These are phyloP conservation scores for Acutogordius australiensis DNA, from an alignment of 2,888 invertebrate species.

Conservation along the genomic window DNA sequence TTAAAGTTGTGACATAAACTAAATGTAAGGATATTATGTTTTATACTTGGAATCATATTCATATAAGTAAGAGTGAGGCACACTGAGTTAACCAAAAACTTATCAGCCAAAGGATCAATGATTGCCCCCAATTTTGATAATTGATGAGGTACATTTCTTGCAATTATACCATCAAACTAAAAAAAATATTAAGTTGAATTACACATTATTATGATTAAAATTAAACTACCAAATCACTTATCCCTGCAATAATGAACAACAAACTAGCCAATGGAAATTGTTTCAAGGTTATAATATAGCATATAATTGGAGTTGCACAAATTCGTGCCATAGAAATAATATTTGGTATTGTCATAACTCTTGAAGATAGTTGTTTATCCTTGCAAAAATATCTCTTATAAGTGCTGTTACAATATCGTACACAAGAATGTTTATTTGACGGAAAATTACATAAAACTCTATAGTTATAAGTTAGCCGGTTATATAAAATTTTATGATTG, in stretches of 20 bases:
- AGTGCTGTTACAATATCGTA: too few species aligned
- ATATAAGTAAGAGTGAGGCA: not conserved
- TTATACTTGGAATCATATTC: not conserved
- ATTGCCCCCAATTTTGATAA: not conserved
- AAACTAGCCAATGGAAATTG: not conserved
- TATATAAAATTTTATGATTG: too few species aligned
- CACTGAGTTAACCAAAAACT: not conserved
- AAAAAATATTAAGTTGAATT: not conserved
- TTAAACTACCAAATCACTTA: not conserved
- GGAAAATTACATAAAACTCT: too few species aligned
- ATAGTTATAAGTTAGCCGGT: too few species aligned
- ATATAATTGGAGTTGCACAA: conserved; percentile 4
- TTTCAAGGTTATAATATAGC: not conserved
- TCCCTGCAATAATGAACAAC: not conserved
- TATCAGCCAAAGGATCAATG: conserved; percentile 10
- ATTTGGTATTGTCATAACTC: conserved; percentile 1
- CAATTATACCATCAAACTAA: conserved; percentile 11
- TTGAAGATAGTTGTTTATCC: too few species aligned
- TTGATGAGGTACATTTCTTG: conserved; percentile 3
- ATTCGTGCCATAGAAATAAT: not conserved
- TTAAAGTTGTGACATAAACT: not conserved
- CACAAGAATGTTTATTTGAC: too few species aligned
- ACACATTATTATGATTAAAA: not conserved
- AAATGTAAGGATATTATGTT: not conserved
- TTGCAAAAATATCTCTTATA: too few species aligned